Conservation (phyloP, 2,113 vertebrate species). For the Bungarus multicinctus region DNA sequence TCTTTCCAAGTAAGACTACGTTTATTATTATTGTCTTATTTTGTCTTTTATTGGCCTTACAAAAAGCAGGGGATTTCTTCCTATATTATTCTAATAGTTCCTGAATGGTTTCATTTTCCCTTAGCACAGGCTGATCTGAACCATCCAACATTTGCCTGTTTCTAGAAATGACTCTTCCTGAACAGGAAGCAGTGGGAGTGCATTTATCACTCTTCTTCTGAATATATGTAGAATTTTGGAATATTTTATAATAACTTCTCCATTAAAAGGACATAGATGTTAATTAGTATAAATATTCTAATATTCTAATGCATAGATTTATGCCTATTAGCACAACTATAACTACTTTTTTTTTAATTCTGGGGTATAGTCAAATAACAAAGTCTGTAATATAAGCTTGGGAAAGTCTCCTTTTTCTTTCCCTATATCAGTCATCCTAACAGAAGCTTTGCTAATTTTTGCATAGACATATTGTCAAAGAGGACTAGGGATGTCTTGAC, state of each 20-base stretch:
- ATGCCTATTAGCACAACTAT: neutral
- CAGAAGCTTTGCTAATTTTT: neutral
- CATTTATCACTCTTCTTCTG: neutral
- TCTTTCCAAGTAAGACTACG: constrained; percentile 2
- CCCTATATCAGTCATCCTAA: neutral
- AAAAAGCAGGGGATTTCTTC: neutral
- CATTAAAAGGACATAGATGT: neutral
- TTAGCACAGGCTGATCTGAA: neutral
- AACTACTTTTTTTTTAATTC: neutral
- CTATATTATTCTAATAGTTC: neutral
- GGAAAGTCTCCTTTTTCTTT: neutral
- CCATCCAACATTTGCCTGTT: neutral
- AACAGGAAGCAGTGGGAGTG: constrained; percentile 24
- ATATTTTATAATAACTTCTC: neutral
- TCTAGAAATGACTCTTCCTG: neutral
- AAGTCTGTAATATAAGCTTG: neutral
- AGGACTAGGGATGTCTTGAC: neutral
- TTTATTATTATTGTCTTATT: constrained; percentile 30
- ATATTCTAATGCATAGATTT: neutral
- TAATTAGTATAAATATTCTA: neutral
- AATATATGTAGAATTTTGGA: neutral
- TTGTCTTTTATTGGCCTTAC: constrained; percentile 39
- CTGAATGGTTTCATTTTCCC: neutral
- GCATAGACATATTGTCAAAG: fast-evolving
- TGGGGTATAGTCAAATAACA: neutral